Evolutionary conservation across 2,113 vertebrate species (phyloP).

Genomic region (Micromys minutus): DNA sequence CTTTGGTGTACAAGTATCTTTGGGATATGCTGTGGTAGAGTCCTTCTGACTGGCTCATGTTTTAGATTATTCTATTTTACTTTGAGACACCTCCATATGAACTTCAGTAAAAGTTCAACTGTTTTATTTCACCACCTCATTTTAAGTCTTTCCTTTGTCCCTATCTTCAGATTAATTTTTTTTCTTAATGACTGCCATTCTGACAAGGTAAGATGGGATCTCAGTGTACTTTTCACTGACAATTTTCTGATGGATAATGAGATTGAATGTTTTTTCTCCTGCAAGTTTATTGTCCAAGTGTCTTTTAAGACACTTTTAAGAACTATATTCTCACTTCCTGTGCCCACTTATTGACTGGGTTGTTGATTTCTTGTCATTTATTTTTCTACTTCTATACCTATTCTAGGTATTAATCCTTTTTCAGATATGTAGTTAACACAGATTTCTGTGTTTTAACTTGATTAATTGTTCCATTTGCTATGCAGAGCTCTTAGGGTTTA

Average conservation of each 20-base stretch:
- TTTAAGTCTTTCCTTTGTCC: background rate
- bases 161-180: background rate
- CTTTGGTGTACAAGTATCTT: background rate
- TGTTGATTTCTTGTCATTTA: background rate
- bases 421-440: background rate
- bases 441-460: background rate
- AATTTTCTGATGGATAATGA: background rate
- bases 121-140: background rate
- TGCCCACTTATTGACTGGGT: background rate
- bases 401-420: background rate
- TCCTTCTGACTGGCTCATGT: too few relatives aligned
- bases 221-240: background rate
- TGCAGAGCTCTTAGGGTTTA: background rate
- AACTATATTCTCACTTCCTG: background rate
- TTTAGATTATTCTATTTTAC: background rate
- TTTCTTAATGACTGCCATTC: background rate
- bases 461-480: background rate
- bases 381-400: background rate
- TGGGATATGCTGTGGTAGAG: background rate
- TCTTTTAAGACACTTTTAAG: background rate
- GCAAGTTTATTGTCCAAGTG: background rate
- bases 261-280: background rate
- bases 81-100: background rate
- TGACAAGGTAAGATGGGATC: background rate
- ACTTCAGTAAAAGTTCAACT: background rate